phyloP scores from a whole-genome alignment of 2,113 vertebrate species.

The Xenotilapia flavipinnis region DNA sequence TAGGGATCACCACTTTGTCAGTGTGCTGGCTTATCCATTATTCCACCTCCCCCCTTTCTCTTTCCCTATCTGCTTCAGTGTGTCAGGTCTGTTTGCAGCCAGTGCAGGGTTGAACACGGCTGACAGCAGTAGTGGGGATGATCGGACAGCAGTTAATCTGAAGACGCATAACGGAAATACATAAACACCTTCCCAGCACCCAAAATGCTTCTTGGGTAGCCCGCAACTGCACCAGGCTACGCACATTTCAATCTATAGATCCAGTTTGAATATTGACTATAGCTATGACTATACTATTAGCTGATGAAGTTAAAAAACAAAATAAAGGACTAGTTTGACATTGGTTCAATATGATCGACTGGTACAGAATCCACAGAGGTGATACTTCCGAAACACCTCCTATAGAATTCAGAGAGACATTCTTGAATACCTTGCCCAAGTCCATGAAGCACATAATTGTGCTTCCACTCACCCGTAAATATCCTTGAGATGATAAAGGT shows the following conservation, averaged over 20 bases:
- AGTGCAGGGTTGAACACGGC: background rate
- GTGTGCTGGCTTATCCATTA: conserved; percentile 49
- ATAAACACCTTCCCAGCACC: background rate
- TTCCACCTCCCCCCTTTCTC: conserved; percentile 1
- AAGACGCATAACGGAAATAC: conserved; percentile 11
- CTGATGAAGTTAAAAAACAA: background rate
- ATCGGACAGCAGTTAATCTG: conserved; percentile 19
- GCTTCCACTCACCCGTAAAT: background rate
- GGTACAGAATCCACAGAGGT: background rate
- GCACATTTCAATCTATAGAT: background rate
- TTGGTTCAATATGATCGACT: background rate
- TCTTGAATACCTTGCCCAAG: background rate
- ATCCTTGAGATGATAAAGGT: background rate
- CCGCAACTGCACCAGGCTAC: background rate
- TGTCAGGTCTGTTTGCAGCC: conserved; percentile 24
- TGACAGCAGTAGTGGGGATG: conserved; percentile 26
- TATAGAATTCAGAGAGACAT: background rate
- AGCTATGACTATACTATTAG: background rate
- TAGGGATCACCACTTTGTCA: conserved; percentile 56
- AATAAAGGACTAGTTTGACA: background rate
- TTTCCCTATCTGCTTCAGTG: background rate
- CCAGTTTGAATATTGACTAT: background rate
- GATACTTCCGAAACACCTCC: background rate
- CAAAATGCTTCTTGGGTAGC: background rate
- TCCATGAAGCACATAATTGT: background rate